These are phyloP conservation scores for Cataglyphis altisquamis DNA, from an alignment of 2,888 invertebrate species.

Conservation along the genomic window DNA sequence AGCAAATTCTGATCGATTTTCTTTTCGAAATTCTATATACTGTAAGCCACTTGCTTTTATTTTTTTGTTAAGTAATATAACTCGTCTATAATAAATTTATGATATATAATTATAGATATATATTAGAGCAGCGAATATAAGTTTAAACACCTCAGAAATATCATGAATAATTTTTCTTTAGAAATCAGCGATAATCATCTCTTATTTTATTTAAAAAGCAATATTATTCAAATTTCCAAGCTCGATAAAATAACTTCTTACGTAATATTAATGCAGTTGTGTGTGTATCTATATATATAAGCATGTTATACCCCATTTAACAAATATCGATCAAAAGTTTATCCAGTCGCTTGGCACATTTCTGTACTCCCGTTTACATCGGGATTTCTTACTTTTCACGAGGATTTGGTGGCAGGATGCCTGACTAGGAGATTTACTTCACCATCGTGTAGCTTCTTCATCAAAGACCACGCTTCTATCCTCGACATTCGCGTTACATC, in stretches of 20 bases:
- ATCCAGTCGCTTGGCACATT: slow-evolving; percentile 46
- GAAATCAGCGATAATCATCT: neutral
- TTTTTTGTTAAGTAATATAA: slow-evolving; percentile 6
- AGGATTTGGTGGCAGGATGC: slow-evolving; percentile 86
- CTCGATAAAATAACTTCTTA: neutral
- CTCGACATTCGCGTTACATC: slow-evolving; percentile 95
- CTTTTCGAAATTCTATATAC: too few relatives aligned
- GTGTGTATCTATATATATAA: slow-evolving; percentile 18
- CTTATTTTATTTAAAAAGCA: slow-evolving; percentile 10
- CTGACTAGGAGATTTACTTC: slow-evolving; percentile 90
- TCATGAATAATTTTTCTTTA: neutral
- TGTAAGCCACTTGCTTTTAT: neutral
- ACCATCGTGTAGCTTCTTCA: slow-evolving; percentile 96
- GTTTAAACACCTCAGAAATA: neutral
- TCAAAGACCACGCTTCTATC: slow-evolving; percentile 97
- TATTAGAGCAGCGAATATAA: neutral
- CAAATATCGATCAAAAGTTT: slow-evolving; percentile 29
- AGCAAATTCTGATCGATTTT: neutral
- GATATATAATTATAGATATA: neutral
- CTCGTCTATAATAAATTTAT: neutral
- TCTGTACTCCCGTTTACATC: slow-evolving; percentile 16
- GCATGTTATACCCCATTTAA: slow-evolving; percentile 15
- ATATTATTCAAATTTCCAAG: slow-evolving; percentile 13
- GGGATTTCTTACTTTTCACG: slow-evolving; percentile 81
- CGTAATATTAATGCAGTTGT: neutral